Base-by-base conservation (phyloP, 2,797 vertebrate species). In the Liparis tanakae region DNA sequence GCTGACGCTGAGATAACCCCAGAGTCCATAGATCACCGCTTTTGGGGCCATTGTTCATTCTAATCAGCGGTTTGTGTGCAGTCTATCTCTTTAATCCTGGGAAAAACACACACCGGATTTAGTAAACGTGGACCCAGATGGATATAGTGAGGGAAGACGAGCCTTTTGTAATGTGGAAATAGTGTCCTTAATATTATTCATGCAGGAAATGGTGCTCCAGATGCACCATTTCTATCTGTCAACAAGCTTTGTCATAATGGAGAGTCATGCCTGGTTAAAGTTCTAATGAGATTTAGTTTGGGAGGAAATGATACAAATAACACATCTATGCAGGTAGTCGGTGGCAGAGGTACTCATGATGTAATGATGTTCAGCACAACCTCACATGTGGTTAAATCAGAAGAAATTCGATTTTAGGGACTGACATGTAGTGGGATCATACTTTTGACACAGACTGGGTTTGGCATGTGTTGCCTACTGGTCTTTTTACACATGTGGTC, bases 1-100 rank as follows among this genome's bases (percentile, higher is more conserved):
- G n/a, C 37, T 30, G 59, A 4, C 6, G 7, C 34, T 48, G 10
- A 73, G 36, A 33, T 50, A 15, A 36, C 65, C 44, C 7, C 14
- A 25, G 17, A 7, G 10, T 58, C 39, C 43, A 13, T 13, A 56
- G n/a, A 34, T 17, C 12, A 46, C 14, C 39, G 18, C 17, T 46
- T 50, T 61, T 48, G 6, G 22, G 64, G 39, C 55, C 41, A 70
- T 13, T 34, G 36, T 12, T 61, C n/a, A 33, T 37, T 72, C 10
- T 44, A 41, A 67, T 69, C 43, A 51, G 5, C 1, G 39, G 12
- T n/a, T 6, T 58, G 20, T 36, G 18, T 33, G 56, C 14, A 41
- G 59, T 50, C 7, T 12, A 4, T 53, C 37, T 62, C 13, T 43
- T 20, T 70, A n/a, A 61, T 22, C 48, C 34, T 3, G 22, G 18